Conservation (phyloP, 2,888 invertebrate species). For the Diachrysia chrysitis region DNA sequence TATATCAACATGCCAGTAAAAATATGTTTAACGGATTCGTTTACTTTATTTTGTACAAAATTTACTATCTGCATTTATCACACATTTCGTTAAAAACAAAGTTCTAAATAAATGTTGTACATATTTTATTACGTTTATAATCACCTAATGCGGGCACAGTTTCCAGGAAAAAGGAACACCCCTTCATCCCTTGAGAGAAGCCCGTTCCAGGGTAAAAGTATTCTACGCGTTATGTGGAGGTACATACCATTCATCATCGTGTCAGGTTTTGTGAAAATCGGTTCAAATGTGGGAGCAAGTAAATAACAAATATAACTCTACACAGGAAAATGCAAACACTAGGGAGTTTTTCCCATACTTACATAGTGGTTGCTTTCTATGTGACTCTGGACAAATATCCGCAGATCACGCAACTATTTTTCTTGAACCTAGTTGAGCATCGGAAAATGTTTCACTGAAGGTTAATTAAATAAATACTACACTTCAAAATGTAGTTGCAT, state of each 20-base stretch:
- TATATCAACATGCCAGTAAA: too few relatives aligned
- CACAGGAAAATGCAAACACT: background rate
- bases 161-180: constrained; percentile 1
- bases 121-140: constrained; percentile 3
- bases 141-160: constrained; percentile 6
- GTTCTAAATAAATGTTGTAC: background rate
- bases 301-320: background rate
- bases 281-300: background rate
- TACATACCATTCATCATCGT: constrained; percentile 2
- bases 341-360: background rate
- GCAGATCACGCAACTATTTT: background rate
- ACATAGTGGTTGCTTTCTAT: constrained; percentile 3
- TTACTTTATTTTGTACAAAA: background rate
- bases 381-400: background rate
- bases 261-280: constrained; percentile 1
- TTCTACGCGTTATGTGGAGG: background rate
- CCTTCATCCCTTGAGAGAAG: background rate
- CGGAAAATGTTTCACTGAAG: background rate
- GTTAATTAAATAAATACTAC: background rate
- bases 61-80: background rate
- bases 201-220: background rate
- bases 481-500: too few relatives aligned
- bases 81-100: constrained; percentile 4
- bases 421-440: background rate
- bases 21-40: too few relatives aligned